phyloP scores from a whole-genome alignment of 1,140 invertebrate species.

The Anastatus disparis region DNA sequence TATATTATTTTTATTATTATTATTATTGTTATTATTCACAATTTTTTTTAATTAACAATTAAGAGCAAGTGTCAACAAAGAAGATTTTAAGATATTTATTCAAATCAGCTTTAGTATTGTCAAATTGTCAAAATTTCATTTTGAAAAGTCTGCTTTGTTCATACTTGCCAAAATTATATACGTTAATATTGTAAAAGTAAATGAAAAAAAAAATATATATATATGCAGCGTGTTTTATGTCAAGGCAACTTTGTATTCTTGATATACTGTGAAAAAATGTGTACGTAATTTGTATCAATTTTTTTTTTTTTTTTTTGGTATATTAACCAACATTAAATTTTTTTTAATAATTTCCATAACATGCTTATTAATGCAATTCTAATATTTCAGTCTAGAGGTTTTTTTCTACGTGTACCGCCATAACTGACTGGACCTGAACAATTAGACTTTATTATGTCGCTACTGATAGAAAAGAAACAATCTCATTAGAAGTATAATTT shows the following conservation, averaged over 20 bases:
- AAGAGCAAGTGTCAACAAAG: conserved; percentile 33
- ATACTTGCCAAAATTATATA: conserved; percentile 26
- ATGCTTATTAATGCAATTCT: conserved; percentile 32
- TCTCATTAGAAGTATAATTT: no score
- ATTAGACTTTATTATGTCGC: no score
- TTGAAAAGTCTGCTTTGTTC: conserved; percentile 18
- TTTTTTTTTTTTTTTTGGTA: neutral
- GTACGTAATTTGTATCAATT: conserved; percentile 15
- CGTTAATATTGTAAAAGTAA: conserved; percentile 5
- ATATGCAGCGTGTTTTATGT: conserved; percentile 17
- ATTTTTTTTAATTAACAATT: conserved; percentile 1
- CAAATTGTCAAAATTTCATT: neutral
- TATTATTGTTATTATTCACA: no score
- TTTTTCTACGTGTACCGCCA: conserved; percentile 16
- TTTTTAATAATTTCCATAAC: no score
- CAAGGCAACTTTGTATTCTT: conserved; percentile 21
- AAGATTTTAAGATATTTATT: no score
- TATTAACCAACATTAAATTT: no score
- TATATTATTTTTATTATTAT: no score
- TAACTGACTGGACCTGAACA: conserved; percentile 21
- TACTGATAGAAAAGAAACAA: no score
- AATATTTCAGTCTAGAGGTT: neutral
- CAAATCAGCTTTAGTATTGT: neutral
- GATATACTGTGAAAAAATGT: conserved; percentile 17
- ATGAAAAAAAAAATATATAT: conserved; percentile 9